Evolutionary conservation across 1,140 invertebrate genomes (phyloP).

Genomic region (Diorhabda elongata): DNA sequence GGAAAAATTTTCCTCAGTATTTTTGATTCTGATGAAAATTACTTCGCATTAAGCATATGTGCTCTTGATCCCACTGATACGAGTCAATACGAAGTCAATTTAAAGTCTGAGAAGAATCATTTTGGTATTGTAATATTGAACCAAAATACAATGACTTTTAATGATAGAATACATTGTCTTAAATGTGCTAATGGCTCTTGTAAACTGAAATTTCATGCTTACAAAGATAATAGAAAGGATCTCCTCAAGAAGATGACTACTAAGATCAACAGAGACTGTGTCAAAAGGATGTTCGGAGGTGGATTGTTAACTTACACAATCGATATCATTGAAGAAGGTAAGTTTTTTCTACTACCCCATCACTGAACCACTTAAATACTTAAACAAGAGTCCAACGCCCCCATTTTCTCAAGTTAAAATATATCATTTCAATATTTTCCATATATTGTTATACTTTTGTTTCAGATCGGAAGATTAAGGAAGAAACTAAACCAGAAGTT

Average conservation of each 20-base stretch:
- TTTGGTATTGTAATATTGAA: conserved; percentile 5
- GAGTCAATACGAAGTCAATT: conserved; percentile 14
- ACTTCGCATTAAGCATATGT: conserved; percentile 14
- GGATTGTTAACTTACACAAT: conserved; percentile 15
- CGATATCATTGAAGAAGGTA: conserved; percentile 8
- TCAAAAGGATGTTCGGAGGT: conserved; percentile 14
- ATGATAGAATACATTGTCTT: conserved; percentile 11
- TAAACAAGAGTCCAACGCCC: no score
- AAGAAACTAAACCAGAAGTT: conserved; percentile 15
- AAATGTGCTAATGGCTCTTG: conserved; percentile 12
- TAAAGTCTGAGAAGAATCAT: conserved; percentile 11
- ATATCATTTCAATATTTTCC: no score
- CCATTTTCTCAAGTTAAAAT: no score
- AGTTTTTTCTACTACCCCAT: neutral
- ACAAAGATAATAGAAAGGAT: conserved; percentile 16
- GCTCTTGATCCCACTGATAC: neutral
- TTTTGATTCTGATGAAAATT: conserved; percentile 14
- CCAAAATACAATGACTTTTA: conserved; percentile 16
- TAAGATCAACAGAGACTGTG: conserved; percentile 12
- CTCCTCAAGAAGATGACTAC: conserved; percentile 15
- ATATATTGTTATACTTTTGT: neutral
- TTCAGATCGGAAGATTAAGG: conserved; percentile 10
- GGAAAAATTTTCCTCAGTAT: conserved; percentile 14
- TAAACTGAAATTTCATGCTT: conserved; percentile 13
- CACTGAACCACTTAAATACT: no score